Evolutionary conservation across 2,113 vertebrate species (phyloP).

Genomic region (Galemys pyrenaicus): DNA sequence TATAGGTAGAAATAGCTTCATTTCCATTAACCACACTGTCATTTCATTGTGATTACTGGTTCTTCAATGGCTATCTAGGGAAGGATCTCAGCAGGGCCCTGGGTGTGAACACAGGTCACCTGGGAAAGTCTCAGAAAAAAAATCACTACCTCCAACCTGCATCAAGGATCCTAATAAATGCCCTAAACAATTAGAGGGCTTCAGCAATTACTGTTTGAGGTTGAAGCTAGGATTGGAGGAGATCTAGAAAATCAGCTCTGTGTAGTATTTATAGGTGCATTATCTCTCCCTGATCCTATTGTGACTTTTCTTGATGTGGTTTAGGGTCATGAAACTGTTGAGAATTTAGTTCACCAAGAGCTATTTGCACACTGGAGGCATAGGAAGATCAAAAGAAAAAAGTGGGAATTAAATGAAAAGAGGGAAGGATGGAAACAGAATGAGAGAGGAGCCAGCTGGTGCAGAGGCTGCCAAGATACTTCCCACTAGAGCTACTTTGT

Average conservation of each 20-base stretch:
- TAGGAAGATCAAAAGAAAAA: background rate
- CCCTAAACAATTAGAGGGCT: background rate
- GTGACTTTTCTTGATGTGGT: constrained; percentile 13
- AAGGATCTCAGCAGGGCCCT: background rate
- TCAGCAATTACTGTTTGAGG: background rate
- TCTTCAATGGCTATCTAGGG: background rate
- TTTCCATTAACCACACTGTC: background rate
- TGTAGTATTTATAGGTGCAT: background rate
- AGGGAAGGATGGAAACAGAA: background rate
- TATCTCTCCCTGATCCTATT: background rate
- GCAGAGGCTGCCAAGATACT: background rate
- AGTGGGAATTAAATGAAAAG: background rate
- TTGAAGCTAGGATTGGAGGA: background rate
- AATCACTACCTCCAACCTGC: background rate
- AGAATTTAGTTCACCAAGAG: background rate
- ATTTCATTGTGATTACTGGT: background rate
- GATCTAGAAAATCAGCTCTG: background rate
- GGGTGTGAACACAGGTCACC: background rate
- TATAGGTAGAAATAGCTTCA: background rate
- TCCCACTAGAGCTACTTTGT: background rate
- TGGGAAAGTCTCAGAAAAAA: background rate
- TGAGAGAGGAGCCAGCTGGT: background rate
- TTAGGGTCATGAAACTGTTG: background rate
- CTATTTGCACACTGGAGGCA: background rate
- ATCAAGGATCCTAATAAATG: background rate